Percentiles rank a stretch among this genome's conserved stretches.
These are phyloP conservation scores for Amphilophus citrinellus DNA, from an alignment of 2,113 vertebrate species.

Conservation along the genomic window DNA sequence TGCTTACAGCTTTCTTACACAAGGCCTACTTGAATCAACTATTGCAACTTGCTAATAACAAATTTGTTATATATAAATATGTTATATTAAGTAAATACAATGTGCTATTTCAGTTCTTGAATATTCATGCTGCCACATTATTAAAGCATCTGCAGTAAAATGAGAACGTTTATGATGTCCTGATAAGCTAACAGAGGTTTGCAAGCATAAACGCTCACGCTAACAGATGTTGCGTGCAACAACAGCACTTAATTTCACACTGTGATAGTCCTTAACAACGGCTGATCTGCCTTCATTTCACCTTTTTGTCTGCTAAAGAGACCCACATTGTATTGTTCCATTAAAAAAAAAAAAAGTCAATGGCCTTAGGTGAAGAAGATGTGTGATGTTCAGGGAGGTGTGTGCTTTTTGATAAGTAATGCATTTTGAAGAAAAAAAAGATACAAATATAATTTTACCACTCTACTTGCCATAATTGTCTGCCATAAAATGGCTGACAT, in stretches of 20 bases:
- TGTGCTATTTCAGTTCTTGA: conserved; percentile 16
- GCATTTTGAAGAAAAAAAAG: conserved; percentile 6
- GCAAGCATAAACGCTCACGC: conserved; percentile 51
- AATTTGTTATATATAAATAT: background rate
- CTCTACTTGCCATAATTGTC: conserved; percentile 5
- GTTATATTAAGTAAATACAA: background rate
- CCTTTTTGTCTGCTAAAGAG: conserved; percentile 59
- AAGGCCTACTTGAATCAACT: background rate
- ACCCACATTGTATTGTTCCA: conserved; percentile 23
- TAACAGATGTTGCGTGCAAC: conserved; percentile 49
- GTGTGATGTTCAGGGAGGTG: conserved; percentile 19
- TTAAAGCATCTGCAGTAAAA: conserved; percentile 35
- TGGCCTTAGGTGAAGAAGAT: conserved; percentile 25
- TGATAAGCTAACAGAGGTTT: conserved; percentile 61
- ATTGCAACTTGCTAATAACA: background rate
- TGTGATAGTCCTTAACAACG: conserved; percentile 64
- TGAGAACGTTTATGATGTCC: conserved; percentile 32
- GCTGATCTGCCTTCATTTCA: conserved; percentile 57
- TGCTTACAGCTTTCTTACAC: background rate
- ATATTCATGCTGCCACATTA: conserved; percentile 45
- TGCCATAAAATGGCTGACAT: conserved; percentile 20
- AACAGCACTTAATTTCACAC: conserved; percentile 73
- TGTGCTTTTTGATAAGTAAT: conserved; percentile 36
- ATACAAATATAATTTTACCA: conserved; percentile 2
- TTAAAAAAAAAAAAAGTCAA: conserved; percentile 18